Evolutionary conservation across 2,113 vertebrate genomes (phyloP).

Genomic region (Rousettus leschenaultii): DNA sequence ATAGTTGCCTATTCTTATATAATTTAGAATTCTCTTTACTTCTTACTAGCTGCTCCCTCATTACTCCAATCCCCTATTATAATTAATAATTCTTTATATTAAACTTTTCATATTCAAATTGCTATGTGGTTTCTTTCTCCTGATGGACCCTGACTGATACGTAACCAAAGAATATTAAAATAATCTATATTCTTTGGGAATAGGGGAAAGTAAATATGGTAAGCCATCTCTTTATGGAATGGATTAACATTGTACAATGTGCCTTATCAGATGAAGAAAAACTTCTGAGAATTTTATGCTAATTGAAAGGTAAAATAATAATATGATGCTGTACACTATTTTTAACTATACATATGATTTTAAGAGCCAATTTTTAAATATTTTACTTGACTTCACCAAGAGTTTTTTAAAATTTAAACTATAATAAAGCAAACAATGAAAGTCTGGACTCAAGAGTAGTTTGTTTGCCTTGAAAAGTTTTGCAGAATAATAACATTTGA

Average conservation of each 20-base stretch:
- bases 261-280: slow-evolving; percentile 14
- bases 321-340: neutral
- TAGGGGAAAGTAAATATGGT: neutral
- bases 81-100: slow-evolving; percentile 47
- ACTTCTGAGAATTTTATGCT: slow-evolving; percentile 29
- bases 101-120: slow-evolving; percentile 27
- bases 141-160: neutral
- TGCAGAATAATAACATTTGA: slow-evolving; percentile 10
- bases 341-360: neutral
- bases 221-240: slow-evolving; percentile 23
- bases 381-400: slow-evolving; percentile 30
- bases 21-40: neutral
- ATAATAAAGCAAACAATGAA: slow-evolving; percentile 2
- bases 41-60: slow-evolving; percentile 8
- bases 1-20: slow-evolving; percentile 22
- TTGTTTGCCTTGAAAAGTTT: slow-evolving; percentile 22
- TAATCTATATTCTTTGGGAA: slow-evolving; percentile 31
- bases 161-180: slow-evolving; percentile 33
- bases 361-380: slow-evolving; percentile 19
- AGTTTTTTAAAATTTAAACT: neutral
- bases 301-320: neutral
- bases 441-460: neutral
- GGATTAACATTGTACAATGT: neutral
- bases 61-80: neutral
- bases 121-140: slow-evolving; percentile 18